Base-by-base conservation (phyloP, 2,797 vertebrate species). In the Euthynnus affinis region DNA sequence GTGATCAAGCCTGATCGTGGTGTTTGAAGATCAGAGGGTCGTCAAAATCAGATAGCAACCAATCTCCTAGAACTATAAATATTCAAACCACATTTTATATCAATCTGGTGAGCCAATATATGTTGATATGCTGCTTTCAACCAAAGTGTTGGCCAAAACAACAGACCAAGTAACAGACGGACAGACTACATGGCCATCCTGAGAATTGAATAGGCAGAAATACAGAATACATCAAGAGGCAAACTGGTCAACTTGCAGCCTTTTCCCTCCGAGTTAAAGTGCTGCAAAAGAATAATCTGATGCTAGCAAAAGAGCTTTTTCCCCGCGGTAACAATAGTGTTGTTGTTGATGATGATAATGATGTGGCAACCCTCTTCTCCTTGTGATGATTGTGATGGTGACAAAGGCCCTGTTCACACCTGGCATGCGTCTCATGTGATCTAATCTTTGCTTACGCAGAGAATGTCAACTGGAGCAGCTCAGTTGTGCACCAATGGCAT, bases 211-310 rank as follows among this genome's bases (percentile, higher is more conserved):
- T 13, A 18, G 18, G 18, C 4, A 20, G 10, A 61, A 49, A 65
- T 22, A 40, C 17, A 18, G 34, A 46, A n/a, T 6, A 62, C 74
- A 51, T 44, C 6, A 66, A 49, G 13, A 67, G 8, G 17, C 7
- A 67, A 55, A 56, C 37, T 37, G 37, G 9, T 10, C 10, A 37
- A 37, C 37, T 34, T 8, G 34, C 18, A 13, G 14, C 1, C 20
- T 9, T 48, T 25, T 5, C 53, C 69, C 18, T 61, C 3, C 18
- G 1, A 22, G 20, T 22, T 27, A 29, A 40, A 37, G 22, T 23
- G n/a, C 40, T 76, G 49, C 25, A 52, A 62, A 74, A 77, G 22
- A 78, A 44, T 40, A 62, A 49, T 32, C 37, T 62, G 65, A 29
- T 74, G 40, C 51, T 25, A 34, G 56, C 51, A 25, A 23, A 17